Base-by-base conservation (phyloP, 1,140 invertebrate genomes). In the Trachymyrmex septentrionalis region DNA sequence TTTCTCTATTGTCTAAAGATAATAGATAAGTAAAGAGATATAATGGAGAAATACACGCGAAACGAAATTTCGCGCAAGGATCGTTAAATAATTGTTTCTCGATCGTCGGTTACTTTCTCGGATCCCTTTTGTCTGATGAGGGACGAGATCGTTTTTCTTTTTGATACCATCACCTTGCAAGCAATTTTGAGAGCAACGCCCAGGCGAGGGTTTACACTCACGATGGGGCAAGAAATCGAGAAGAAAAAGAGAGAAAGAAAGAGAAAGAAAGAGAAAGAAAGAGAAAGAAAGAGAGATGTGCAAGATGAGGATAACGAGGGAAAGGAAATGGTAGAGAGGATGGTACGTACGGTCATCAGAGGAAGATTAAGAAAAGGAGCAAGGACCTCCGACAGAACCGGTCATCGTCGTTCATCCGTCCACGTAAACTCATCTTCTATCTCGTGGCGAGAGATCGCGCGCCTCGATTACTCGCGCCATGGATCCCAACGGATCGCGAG, bases 281-380 rank as follows among this genome's bases (percentile, higher is more conserved):
- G 55, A 30, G 82, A 64, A 53, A 88, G 75, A 91, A 86, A 71
- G 57, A 90, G 69, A 77, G 69, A 76, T 19, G n/a, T 19, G 38
- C 24, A 48, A 75, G 50, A 61, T 30, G 24, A 12, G 55, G 14
- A 53, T 81, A 81, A 86, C 61, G 85, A 86, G 72, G 55, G 61
- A 86, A 77, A 85, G 59, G 66, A 85, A 69, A 27, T 21, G 53
- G 86, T 53, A 77, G 73, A 53, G 73, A 48, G 12, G 64, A 78
- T 44, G 82, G 63, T 72, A 87, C 67, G 77, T 66, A 82, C 81
- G 86, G 64, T 91, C 90, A 92, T 90, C 86, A 87, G 82, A 44
- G 85, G 75, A 90, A 91, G 90, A 91, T 92, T 92, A 88, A 90
- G 84, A 87, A 89, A 87, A 89, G 89, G 89, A 91, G 87, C 90